These are phyloP conservation scores for Gortyna flavago DNA, from an alignment of 2,888 invertebrate species.

Conservation along the genomic window DNA sequence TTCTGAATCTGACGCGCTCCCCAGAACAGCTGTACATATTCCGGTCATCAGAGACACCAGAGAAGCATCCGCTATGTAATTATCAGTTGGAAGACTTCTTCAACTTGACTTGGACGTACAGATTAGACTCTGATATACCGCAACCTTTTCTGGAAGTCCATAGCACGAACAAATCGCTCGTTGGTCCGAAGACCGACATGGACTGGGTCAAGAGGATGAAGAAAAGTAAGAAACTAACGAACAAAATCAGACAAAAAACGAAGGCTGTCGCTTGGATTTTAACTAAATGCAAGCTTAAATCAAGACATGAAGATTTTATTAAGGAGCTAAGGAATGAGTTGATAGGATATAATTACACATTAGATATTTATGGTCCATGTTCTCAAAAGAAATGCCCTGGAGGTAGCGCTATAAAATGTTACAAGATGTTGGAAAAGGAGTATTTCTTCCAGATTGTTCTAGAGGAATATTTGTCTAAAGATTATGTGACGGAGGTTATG, in stretches of 20 bases:
- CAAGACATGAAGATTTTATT: constrained; percentile 75
- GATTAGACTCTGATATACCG: constrained; percentile 81
- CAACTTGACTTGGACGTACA: constrained; percentile 87
- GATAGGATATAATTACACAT: constrained; percentile 76
- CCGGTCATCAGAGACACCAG: constrained; percentile 78
- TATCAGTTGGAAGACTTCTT: constrained; percentile 80
- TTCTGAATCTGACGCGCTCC: constrained; percentile 73
- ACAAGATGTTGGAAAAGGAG: constrained; percentile 77
- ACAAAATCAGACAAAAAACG: constrained; percentile 71
- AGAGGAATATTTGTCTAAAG: constrained; percentile 79
- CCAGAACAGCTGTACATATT: constrained; percentile 82
- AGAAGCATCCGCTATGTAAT: constrained; percentile 78
- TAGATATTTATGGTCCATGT: constrained; percentile 81
- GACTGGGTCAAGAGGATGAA: constrained; percentile 76
- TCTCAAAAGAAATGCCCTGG: constrained; percentile 77
- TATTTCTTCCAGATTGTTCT: constrained; percentile 83
- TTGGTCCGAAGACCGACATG: constrained; percentile 77
- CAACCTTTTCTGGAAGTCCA: constrained; percentile 80
- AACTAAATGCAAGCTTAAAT: constrained; percentile 77
- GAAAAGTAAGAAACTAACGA: constrained; percentile 63
- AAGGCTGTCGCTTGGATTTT: constrained; percentile 82
- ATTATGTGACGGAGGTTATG: constrained; percentile 80
- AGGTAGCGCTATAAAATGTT: constrained; percentile 72
- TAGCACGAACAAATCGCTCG: constrained; percentile 66
- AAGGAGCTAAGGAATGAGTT: constrained; percentile 76